Percentiles rank a stretch among this genome's conserved stretches.
These are phyloP conservation scores for Caenorhabditis tropicalis DNA, from an alignment of 1,140 invertebrate genomes.

Conservation along the genomic window DNA sequence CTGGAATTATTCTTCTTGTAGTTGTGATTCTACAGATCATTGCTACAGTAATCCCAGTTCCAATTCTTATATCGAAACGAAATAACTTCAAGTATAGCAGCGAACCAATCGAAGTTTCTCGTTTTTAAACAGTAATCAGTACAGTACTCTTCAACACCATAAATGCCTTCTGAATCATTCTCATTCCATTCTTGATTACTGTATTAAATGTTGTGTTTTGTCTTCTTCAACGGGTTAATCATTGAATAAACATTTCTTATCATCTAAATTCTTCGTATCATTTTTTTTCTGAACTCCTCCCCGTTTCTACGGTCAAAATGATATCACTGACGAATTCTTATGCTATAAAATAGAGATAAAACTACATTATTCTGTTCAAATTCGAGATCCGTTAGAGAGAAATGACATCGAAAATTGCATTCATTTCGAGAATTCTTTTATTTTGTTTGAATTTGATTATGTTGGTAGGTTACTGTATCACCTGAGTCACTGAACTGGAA, in stretches of 20 bases:
- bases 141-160: background rate
- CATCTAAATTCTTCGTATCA: background rate
- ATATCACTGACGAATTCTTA: background rate
- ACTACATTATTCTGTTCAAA: background rate
- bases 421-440: background rate
- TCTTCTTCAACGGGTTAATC: background rate
- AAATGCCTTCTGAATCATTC: background rate
- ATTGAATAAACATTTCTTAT: slow-evolving; percentile 24
- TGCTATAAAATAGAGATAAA: background rate
- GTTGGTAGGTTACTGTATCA: background rate
- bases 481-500: too few relatives aligned
- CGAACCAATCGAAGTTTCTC: background rate
- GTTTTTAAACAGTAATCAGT: background rate
- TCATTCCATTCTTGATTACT: background rate
- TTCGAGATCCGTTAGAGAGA: background rate
- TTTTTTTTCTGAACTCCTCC: background rate
- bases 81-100: background rate
- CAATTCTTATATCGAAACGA: background rate
- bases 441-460: background rate
- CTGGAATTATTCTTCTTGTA: background rate
- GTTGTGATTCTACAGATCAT: background rate
- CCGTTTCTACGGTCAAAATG: background rate
- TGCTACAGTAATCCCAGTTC: background rate
- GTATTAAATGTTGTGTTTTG: background rate
- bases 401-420: background rate